Conservation (phyloP, 2,888 invertebrate genomes). For the Pandemis heparana region DNA sequence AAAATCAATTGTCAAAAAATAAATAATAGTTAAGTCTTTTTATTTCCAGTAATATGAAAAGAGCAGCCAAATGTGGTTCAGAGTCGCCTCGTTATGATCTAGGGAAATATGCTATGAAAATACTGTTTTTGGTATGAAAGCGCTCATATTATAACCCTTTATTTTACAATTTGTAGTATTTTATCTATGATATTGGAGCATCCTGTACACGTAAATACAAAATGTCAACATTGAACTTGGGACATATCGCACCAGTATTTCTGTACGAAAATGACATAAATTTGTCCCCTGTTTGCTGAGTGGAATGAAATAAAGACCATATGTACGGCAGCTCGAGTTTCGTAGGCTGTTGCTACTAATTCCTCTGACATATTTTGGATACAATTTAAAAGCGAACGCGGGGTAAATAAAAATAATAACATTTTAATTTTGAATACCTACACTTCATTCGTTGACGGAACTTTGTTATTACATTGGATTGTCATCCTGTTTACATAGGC, state of each 20-base stretch:
- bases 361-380: conserved; percentile 53
- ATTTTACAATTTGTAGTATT: background rate
- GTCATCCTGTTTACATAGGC: no score
- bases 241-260: conserved; percentile 60
- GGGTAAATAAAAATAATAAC: background rate
- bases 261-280: conserved; percentile 80
- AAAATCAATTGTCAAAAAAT: no score
- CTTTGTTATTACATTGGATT: no score
- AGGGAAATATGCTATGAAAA: no score
- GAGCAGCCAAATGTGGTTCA: no score
- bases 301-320: conserved; percentile 81
- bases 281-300: conserved; percentile 77
- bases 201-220: conserved; percentile 77
- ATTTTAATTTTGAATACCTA: no score
- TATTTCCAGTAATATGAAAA: no score
- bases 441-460: no score
- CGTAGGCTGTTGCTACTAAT: conserved; percentile 74
- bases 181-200: conserved; percentile 46
- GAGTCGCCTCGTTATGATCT: no score
- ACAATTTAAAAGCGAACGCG: conserved; percentile 50
- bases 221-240: conserved; percentile 81
- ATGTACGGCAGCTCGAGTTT: conserved; percentile 78
- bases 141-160: no score
- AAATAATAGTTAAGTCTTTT: no score
- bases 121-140: no score